phyloP scores from a whole-genome alignment of 2,888 invertebrate genomes.

The Capitulum mitella region DNA sequence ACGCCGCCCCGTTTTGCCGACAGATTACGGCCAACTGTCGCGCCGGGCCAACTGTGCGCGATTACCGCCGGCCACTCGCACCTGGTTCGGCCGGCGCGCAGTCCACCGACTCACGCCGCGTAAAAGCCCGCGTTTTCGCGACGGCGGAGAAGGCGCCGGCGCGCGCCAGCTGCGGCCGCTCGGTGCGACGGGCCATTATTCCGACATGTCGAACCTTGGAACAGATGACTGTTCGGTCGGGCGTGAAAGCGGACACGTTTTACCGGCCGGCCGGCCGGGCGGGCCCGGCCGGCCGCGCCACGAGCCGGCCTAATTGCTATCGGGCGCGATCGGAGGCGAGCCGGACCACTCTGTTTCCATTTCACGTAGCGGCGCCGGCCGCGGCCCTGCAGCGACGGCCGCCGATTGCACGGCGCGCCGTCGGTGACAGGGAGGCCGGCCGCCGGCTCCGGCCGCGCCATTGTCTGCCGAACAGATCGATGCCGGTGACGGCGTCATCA shows the following conservation, averaged over 20 bases:
- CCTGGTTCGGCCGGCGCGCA: not conserved
- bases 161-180: too few species aligned
- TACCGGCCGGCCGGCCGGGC: not conserved
- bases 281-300: not conserved
- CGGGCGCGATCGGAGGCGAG: not conserved
- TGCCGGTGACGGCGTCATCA: not conserved
- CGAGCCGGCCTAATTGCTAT: conserved; percentile 18
- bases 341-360: conserved; percentile 2
- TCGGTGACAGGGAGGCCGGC: not conserved
- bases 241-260: conserved; percentile 2
- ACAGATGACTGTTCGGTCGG: not conserved
- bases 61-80: not conserved
- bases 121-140: too few species aligned
- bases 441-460: not conserved
- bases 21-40: not conserved
- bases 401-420: not conserved
- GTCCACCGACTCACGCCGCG: too few species aligned
- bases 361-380: not conserved
- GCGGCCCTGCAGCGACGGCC: not conserved
- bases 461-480: not conserved
- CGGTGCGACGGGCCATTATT: not conserved
- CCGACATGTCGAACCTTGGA: not conserved
- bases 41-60: not conserved
- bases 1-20: not conserved
- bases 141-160: too few species aligned